These are phyloP conservation scores for Pseudochirops cupreus DNA, from an alignment of 2,797 vertebrate species.

Conservation along the genomic window DNA sequence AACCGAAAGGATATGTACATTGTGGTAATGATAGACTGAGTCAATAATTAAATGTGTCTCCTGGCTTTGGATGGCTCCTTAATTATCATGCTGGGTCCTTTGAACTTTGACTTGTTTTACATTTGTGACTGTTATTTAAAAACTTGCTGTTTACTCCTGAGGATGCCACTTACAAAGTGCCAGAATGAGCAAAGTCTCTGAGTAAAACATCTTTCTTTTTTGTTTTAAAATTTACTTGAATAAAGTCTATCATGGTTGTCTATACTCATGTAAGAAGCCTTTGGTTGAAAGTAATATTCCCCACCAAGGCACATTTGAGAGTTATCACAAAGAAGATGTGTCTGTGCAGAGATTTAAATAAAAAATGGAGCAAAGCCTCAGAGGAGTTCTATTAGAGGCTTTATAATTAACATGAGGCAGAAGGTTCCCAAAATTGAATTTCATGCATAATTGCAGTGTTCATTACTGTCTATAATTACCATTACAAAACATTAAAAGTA, in stretches of 20 bases:
- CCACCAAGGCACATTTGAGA: slow-evolving; percentile 17
- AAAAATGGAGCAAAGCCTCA: slow-evolving; percentile 25
- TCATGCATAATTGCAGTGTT: slow-evolving; percentile 5
- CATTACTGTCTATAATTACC: slow-evolving; percentile 39
- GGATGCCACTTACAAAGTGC: slow-evolving; percentile 35
- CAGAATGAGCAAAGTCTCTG: background rate
- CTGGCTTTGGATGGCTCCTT: slow-evolving; percentile 60
- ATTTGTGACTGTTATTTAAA: slow-evolving; percentile 8
- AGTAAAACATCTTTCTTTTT: slow-evolving; percentile 45
- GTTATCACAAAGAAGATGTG: slow-evolving; percentile 49
- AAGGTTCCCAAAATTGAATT: slow-evolving; percentile 55
- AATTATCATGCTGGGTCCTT: slow-evolving; percentile 47
- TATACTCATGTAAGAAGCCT: background rate
- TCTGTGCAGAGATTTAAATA: slow-evolving; percentile 56
- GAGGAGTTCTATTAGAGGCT: slow-evolving; percentile 7
- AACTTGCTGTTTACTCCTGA: slow-evolving; percentile 51
- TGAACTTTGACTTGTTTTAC: slow-evolving; percentile 54
- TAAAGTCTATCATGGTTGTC: background rate
- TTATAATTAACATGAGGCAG: slow-evolving; percentile 52
- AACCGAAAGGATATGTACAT: slow-evolving; percentile 30
- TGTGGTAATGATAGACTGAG: slow-evolving; percentile 20
- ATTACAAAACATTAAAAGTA: slow-evolving; percentile 33
- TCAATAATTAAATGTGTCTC: slow-evolving; percentile 44
- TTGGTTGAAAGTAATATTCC: slow-evolving; percentile 27
- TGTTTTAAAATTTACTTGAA: slow-evolving; percentile 36